Evolutionary conservation across 2,797 vertebrate genomes (phyloP).

Genomic region (Neomorphus geoffroyi): DNA sequence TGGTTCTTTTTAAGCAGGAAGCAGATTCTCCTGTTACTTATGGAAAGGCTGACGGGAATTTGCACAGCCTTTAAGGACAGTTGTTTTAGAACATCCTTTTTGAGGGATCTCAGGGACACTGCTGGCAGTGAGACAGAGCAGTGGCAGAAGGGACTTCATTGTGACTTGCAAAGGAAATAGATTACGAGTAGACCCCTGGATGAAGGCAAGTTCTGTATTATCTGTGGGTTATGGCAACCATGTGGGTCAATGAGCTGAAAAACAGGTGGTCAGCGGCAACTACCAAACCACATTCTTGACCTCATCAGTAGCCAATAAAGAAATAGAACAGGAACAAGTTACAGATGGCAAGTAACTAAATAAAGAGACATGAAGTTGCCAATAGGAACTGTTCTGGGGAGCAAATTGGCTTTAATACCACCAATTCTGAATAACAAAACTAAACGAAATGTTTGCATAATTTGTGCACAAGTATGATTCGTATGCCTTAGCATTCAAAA

Average conservation of each 20-base stretch:
- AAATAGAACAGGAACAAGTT: constrained; percentile 20
- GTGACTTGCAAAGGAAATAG: neutral
- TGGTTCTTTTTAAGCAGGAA: constrained; percentile 15
- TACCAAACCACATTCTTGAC: constrained; percentile 8
- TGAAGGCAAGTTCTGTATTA: neutral
- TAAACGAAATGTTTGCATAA: neutral
- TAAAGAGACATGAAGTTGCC: neutral
- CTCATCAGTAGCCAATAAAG: constrained; percentile 28
- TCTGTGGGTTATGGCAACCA: neutral
- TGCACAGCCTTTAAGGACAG: rapidly evolving
- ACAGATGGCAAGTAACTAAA: constrained; percentile 38
- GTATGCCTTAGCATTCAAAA: neutral
- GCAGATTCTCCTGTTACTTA: neutral
- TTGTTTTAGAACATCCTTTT: neutral
- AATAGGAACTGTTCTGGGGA: neutral
- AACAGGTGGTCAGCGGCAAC: constrained; percentile 3
- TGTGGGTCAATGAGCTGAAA: neutral
- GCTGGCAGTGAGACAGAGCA: neutral
- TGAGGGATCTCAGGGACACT: neutral
- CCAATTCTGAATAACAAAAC: neutral
- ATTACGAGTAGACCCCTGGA: neutral
- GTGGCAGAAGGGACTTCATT: neutral
- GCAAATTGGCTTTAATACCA: neutral
- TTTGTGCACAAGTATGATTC: neutral
- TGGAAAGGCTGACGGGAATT: neutral